phyloP scores from a whole-genome alignment of 1,140 invertebrate genomes.

The Nephila pilipes region DNA sequence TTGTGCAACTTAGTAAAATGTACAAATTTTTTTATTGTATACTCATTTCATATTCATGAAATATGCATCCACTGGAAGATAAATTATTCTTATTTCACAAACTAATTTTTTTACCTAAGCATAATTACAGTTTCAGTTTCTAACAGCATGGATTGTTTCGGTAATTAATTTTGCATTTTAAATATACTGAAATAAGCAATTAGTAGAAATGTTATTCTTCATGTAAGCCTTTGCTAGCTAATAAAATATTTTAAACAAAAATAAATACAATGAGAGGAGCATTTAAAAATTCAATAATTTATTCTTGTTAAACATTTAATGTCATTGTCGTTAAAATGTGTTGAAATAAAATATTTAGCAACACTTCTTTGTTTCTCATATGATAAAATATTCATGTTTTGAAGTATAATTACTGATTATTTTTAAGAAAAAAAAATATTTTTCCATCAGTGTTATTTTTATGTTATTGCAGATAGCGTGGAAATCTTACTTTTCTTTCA shows the following conservation, averaged over 20 bases:
- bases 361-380: not conserved
- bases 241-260: not conserved
- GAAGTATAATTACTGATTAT: not conserved
- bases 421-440: not conserved
- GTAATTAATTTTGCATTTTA: not conserved
- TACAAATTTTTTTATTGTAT: too few species aligned
- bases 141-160: not conserved
- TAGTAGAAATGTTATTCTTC: not conserved
- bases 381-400: not conserved
- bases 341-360: not conserved
- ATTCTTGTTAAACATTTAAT: not conserved
- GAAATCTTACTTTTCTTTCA: not conserved
- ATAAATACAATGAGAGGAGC: not conserved
- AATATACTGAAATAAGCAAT: not conserved
- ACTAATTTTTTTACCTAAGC: not conserved
- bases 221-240: not conserved
- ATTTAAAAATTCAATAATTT: not conserved
- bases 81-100: not conserved
- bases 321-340: not conserved
- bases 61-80: too few species aligned
- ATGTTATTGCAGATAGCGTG: not conserved
- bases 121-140: not conserved
- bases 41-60: too few species aligned
- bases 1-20: too few species aligned
- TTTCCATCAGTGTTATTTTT: not conserved